Percentiles rank a stretch among this genome's conserved stretches.
Conservation (phyloP, 2,113 vertebrate genomes). For the Setophaga kirtlandii region DNA sequence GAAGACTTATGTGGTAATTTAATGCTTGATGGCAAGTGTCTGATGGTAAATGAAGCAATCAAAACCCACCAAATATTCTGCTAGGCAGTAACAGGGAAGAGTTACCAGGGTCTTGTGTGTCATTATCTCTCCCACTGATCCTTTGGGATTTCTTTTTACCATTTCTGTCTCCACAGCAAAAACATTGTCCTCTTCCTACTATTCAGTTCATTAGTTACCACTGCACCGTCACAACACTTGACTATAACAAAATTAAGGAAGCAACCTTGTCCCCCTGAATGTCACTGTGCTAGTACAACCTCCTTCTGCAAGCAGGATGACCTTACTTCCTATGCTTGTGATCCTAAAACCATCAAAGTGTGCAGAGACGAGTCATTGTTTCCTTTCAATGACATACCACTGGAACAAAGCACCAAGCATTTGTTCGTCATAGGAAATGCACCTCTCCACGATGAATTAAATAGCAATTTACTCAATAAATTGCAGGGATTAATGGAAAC, state of each 20-base stretch:
- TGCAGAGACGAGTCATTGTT: background rate
- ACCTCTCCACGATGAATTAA: conserved; percentile 54
- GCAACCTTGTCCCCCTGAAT: conserved; percentile 16
- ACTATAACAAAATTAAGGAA: conserved; percentile 41
- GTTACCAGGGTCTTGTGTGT: background rate
- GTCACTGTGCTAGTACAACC: background rate
- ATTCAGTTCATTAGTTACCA: background rate
- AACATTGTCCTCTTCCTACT: conserved; percentile 31
- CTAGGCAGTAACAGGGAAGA: conserved; percentile 30
- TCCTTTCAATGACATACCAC: conserved; percentile 1
- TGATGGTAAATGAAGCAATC: conserved; percentile 63
- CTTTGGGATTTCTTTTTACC: background rate
- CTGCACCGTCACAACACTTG: conserved; percentile 2
- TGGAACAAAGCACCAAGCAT: conserved; percentile 32
- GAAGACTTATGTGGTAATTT: conserved; percentile 46
- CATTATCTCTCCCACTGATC: background rate
- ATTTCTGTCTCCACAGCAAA: conserved; percentile 32
- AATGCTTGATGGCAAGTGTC: conserved; percentile 51
- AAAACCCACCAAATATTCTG: conserved; percentile 11
- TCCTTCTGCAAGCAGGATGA: background rate
- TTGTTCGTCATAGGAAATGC: conserved; percentile 33
- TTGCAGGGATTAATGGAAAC: conserved; percentile 40
- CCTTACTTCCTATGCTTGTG: background rate
- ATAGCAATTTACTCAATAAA: conserved; percentile 50
- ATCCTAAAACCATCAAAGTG: background rate